A percentile compares a stretch with the other conserved stretches of the same genome.
Conservation (phyloP, 2,113 vertebrate species). For the Paratilapia polleni region DNA sequence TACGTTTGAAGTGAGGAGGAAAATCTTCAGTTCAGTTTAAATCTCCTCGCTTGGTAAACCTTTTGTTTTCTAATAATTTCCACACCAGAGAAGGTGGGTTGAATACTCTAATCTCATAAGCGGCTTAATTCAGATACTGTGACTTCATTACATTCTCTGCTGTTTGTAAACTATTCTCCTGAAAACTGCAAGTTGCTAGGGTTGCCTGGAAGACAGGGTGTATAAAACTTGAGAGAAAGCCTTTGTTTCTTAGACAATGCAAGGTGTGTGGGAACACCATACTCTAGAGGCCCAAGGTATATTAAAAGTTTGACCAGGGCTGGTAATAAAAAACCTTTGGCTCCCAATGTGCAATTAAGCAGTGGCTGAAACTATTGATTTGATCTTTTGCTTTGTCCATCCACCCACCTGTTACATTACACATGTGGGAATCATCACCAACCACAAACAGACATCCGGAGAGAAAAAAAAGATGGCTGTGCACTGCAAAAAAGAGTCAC, state of each 20-base stretch:
- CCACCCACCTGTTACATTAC: slow-evolving; percentile 68
- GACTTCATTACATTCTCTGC: slow-evolving; percentile 78
- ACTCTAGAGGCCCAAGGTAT: slow-evolving; percentile 69
- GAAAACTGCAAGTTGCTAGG: slow-evolving; percentile 60
- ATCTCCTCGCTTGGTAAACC: slow-evolving; percentile 62
- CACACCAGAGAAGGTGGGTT: slow-evolving; percentile 72
- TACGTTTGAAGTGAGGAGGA: slow-evolving; percentile 76
- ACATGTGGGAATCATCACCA: slow-evolving; percentile 58
- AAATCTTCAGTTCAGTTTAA: slow-evolving; percentile 74
- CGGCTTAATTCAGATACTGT: slow-evolving; percentile 78
- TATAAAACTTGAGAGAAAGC: slow-evolving; percentile 39
- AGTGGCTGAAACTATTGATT: slow-evolving; percentile 76
- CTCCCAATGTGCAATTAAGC: slow-evolving; percentile 76
- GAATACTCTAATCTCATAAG: slow-evolving; percentile 81
- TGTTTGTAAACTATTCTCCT: slow-evolving; percentile 74
- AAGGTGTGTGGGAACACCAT: slow-evolving; percentile 41
- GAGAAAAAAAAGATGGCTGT: slow-evolving; percentile 15
- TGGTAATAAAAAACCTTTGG: slow-evolving; percentile 74
- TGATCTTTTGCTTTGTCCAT: slow-evolving; percentile 73
- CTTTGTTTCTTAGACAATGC: slow-evolving; percentile 64
- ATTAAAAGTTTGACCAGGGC: slow-evolving; percentile 80
- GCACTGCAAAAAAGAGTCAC: background rate
- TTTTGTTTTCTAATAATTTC: slow-evolving; percentile 80
- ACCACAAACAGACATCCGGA: slow-evolving; percentile 38
- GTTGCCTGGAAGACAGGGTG: slow-evolving; percentile 51